Evolutionary conservation across 2,888 invertebrate species (phyloP), one percentile per base, ranked within the genome.

Genomic region (Drosophila subsilvestris): DNA sequence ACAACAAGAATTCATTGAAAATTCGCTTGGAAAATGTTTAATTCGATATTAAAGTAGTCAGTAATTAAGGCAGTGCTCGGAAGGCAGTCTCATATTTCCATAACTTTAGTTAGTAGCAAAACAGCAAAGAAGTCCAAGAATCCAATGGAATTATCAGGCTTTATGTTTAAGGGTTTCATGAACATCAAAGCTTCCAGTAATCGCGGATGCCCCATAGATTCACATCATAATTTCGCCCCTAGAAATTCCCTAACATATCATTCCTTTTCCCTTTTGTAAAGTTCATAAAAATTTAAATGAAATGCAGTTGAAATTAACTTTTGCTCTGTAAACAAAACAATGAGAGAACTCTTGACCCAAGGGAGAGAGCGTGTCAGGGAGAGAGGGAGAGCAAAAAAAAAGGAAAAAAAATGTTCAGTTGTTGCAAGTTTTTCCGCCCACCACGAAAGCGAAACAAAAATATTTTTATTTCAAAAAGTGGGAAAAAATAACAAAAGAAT

Each of bases 261-360:
- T 53, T 65, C 47, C 29, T 42, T 63, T n/a, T 44, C 9, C 53
- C 51, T 69, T 62, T 55, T 56, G 67, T 32, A 55, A 54, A 63
- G 37, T 55, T 50, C 14, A 25, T 42, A 61, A 12, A 32, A 12
- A 32, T 49, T 69, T 77, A 62, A 75, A 73, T 62, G 55, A 61
- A 78, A 73, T 78, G 78, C 75, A 80, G 73, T 79, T 70, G 69
- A 72, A 69, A 65, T 67, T 72, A 67, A 67, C 73, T 54, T 37
- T 55, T 60, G 43, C 65, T 37, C 50, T 37, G 44, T 44, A 54
- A 42, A 49, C 53, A 27, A 43, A 53, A 66, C 47, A 67, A 44
- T 53, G 65, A 43, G 10, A 14, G 32, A 48, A 48, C 37, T 14
- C 37, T n/a, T 14, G 37, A 37, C 37, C 14, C 37, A 37, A 37